Evolutionary conservation across 1,140 invertebrate species (phyloP).

Genomic region (Bombus superbus): DNA sequence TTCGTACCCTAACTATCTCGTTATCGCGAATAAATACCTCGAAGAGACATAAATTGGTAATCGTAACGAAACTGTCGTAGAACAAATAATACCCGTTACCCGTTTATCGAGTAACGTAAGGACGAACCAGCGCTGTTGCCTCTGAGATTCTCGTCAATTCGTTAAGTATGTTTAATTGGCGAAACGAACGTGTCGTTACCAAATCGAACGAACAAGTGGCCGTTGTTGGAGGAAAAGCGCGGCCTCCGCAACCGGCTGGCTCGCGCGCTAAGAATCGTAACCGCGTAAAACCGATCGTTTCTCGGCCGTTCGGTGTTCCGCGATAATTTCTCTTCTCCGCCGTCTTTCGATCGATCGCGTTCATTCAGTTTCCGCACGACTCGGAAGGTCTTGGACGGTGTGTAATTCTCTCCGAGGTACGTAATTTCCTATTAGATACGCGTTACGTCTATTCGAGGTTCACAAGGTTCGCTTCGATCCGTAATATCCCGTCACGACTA

Average conservation of each 20-base stretch:
- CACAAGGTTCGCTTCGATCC: conserved; percentile 1
- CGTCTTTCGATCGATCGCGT: not conserved
- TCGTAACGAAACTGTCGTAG: not conserved
- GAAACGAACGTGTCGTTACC: not conserved
- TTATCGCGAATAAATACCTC: conserved; percentile 7
- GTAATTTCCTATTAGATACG: conserved; percentile 15
- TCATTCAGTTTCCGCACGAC: too few species aligned
- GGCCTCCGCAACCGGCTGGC: too few species aligned
- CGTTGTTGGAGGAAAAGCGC: not conserved
- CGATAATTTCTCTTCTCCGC: not conserved
- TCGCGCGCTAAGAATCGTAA: not conserved
- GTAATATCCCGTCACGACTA: conserved; percentile 36
- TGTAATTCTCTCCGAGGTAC: not conserved
- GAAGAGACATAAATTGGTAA: not conserved
- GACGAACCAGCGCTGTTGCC: not conserved
- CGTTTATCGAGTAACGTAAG: not conserved
- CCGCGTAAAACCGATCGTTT: not conserved
- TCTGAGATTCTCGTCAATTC: not conserved
- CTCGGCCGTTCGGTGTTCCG: not conserved
- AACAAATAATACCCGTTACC: not conserved
- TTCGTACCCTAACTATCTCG: not conserved
- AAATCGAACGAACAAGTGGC: not conserved
- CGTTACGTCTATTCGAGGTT: conserved; percentile 15
- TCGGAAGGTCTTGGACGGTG: conserved; percentile 9
- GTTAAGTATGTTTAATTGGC: not conserved